These are phyloP conservation scores for Kryptopterus vitreolus DNA, from an alignment of 2,797 vertebrate species.

Conservation along the genomic window DNA sequence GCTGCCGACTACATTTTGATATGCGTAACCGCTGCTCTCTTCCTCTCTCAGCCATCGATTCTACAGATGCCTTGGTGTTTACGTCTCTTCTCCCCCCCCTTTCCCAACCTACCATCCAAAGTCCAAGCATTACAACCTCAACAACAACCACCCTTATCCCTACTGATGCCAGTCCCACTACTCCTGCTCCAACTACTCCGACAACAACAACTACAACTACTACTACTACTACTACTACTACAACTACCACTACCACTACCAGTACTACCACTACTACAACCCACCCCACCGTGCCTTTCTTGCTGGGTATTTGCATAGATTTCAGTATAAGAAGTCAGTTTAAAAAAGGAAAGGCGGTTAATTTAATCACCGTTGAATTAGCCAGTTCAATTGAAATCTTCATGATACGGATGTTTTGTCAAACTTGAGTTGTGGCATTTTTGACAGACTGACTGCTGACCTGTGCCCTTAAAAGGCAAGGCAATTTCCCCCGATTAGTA, in stretches of 20 bases:
- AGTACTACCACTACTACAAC: slow-evolving; percentile 53
- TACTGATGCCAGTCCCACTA: slow-evolving; percentile 66
- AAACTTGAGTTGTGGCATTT: slow-evolving; percentile 17
- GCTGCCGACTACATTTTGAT: slow-evolving; percentile 30
- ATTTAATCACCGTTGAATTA: not conserved
- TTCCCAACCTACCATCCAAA: slow-evolving; percentile 70
- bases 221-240: slow-evolving; percentile 55
- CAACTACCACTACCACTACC: slow-evolving; percentile 55
- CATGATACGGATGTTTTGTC: slow-evolving; percentile 9
- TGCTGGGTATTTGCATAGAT: slow-evolving; percentile 69
- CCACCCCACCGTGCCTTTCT: slow-evolving; percentile 58
- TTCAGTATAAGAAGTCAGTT: slow-evolving; percentile 10
- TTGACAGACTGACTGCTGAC: slow-evolving; percentile 33
- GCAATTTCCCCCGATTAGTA: slow-evolving; percentile 14
- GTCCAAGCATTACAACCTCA: slow-evolving; percentile 72
- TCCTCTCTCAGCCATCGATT: slow-evolving; percentile 77
- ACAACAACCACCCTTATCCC: slow-evolving; percentile 59
- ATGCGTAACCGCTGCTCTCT: slow-evolving; percentile 73
- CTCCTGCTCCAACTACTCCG: slow-evolving; percentile 65
- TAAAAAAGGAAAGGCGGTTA: slow-evolving; percentile 7
- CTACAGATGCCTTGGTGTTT: slow-evolving; percentile 70
- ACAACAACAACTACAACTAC: slow-evolving; percentile 60
- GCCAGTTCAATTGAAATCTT: slow-evolving; percentile 3
- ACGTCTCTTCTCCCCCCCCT: slow-evolving; percentile 70
- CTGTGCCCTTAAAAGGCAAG: slow-evolving; percentile 10